Conservation (phyloP, 2,797 vertebrate genomes). For the Micropoecilia bifurca region DNA sequence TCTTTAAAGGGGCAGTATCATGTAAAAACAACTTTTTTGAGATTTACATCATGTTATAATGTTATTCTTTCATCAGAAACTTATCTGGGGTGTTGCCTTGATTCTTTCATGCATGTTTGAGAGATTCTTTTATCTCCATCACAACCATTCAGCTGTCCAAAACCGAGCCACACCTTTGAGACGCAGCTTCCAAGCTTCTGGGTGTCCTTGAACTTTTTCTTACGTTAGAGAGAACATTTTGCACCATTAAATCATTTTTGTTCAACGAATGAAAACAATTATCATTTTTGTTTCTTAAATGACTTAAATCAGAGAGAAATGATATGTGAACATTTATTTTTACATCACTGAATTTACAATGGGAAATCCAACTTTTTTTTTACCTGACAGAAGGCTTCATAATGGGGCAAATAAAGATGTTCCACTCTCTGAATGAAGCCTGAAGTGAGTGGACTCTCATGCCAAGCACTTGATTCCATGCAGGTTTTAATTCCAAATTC, state of each 20-base stretch:
- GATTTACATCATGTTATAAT: no score
- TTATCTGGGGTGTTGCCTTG: no score
- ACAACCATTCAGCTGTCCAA: no score
- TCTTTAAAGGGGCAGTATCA: neutral
- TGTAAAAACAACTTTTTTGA: no score
- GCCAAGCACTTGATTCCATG: slow-evolving; percentile 34
- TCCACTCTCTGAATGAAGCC: slow-evolving; percentile 33
- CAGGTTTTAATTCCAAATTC: slow-evolving; percentile 54
- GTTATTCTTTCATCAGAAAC: no score
- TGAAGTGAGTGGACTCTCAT: slow-evolving; percentile 23
- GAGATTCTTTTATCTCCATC: no score
- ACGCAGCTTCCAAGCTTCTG: no score
- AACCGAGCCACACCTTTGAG: no score
- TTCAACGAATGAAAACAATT: neutral
- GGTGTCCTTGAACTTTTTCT: neutral
- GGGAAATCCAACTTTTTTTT: neutral
- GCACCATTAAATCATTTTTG: neutral
- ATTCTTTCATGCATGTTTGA: no score
- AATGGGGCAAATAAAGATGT: slow-evolving; percentile 20
- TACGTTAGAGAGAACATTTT: neutral
- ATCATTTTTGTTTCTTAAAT: neutral
- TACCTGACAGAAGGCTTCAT: neutral
- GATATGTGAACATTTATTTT: neutral
- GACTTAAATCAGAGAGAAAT: neutral
- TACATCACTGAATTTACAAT: neutral